These are phyloP conservation scores for Crotalus viridis DNA, from an alignment of 2,113 vertebrate species.

Conservation along the genomic window DNA sequence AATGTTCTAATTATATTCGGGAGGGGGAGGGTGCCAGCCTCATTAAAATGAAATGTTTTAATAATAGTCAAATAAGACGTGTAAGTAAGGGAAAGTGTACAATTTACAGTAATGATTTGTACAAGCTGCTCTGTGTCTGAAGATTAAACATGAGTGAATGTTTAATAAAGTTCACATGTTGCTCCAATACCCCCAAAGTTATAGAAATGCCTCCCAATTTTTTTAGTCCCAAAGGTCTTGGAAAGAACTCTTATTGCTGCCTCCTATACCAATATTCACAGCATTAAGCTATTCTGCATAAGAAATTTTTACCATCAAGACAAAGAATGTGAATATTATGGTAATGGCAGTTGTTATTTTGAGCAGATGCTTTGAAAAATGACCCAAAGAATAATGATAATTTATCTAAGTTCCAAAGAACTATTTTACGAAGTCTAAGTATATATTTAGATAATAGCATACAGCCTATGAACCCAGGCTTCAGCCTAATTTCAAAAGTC, in stretches of 20 bases:
- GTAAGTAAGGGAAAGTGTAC: background rate
- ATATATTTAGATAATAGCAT: background rate
- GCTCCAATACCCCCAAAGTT: background rate
- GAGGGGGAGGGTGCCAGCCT: background rate
- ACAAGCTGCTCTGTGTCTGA: background rate
- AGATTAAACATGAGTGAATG: background rate
- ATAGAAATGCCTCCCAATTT: background rate
- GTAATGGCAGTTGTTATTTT: background rate
- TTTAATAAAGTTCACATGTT: background rate
- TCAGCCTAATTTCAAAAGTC: background rate
- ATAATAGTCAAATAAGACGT: background rate
- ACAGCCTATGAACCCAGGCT: background rate
- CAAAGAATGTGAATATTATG: background rate
- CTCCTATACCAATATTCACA: background rate
- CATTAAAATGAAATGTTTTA: background rate
- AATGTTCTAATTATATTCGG: background rate
- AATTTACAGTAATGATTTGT: background rate
- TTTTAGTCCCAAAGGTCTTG: background rate
- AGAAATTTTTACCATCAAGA: no score
- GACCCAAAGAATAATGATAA: fast-evolving
- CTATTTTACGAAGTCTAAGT: background rate
- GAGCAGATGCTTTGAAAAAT: background rate
- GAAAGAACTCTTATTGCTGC: background rate
- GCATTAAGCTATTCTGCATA: background rate
- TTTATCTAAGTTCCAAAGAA: background rate